Conservation (phyloP, 2,888 invertebrate genomes). For the Alitta virens region DNA sequence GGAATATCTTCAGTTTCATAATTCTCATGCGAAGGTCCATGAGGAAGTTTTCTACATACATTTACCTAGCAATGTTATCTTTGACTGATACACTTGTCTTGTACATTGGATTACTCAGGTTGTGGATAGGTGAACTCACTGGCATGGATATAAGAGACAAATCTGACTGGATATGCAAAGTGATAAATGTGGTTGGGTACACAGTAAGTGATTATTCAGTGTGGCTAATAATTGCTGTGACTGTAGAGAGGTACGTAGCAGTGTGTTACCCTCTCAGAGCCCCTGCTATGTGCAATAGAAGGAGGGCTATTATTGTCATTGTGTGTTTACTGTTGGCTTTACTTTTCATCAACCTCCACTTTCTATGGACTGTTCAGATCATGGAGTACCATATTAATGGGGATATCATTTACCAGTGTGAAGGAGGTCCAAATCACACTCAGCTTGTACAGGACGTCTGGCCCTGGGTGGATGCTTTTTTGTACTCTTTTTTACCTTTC, state of each 20-base stretch:
- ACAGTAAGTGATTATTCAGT: conserved; percentile 43
- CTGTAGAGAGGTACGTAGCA: conserved; percentile 51
- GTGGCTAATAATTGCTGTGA: conserved; percentile 53
- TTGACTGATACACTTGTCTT: conserved; percentile 49
- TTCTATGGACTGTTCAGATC: conserved; percentile 40
- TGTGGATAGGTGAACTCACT: conserved; percentile 49
- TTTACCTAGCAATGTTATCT: conserved; percentile 46
- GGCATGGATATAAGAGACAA: conserved; percentile 36
- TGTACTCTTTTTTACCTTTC: conserved; percentile 50
- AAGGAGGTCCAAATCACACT: conserved; percentile 16
- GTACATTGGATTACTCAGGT: conserved; percentile 42
- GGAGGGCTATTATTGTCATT: conserved; percentile 37
- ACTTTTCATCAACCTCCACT: conserved; percentile 43
- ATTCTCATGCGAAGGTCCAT: conserved; percentile 45
- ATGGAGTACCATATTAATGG: background rate
- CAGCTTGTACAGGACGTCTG: conserved; percentile 33
- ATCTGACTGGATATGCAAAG: conserved; percentile 44
- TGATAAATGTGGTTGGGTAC: conserved; percentile 39
- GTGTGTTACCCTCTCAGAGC: conserved; percentile 44
- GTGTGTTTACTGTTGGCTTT: conserved; percentile 34
- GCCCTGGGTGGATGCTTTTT: conserved; percentile 48
- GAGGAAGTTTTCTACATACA: conserved; percentile 47
- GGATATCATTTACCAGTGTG: conserved; percentile 16
- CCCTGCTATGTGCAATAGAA: conserved; percentile 39
- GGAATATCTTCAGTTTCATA: conserved; percentile 48